A percentile compares a stretch with the other conserved stretches of the same genome.
Conservation (phyloP, 2,888 invertebrate species). For the Xylota sylvarum region DNA sequence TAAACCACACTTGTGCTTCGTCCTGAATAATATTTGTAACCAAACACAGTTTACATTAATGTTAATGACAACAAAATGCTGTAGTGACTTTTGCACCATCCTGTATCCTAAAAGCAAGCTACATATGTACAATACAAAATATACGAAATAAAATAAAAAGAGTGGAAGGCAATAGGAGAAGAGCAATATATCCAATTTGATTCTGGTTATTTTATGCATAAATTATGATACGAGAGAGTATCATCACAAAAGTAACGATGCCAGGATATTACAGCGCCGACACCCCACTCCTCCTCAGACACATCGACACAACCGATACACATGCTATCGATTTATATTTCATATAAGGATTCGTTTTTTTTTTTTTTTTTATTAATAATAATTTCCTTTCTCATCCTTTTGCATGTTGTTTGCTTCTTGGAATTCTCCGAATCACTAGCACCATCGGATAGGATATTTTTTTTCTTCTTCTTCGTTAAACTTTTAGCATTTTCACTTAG, state of each 20-base stretch:
- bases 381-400: constrained; percentile 27
- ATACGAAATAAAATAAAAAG: constrained; percentile 38
- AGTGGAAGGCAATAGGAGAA: constrained; percentile 22
- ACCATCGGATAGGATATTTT: not conserved
- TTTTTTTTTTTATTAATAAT: constrained; percentile 26
- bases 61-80: not conserved
- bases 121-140: not conserved
- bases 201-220: constrained; percentile 68
- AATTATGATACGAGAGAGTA: constrained; percentile 62
- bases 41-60: not conserved
- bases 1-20: too few species aligned
- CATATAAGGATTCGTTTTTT: constrained; percentile 17
- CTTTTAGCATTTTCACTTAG: constrained; percentile 1
- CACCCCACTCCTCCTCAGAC: not conserved
- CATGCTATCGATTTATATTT: constrained; percentile 40
- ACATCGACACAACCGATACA: constrained; percentile 18
- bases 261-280: constrained; percentile 6
- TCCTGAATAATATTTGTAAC: too few species aligned
- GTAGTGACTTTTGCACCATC: not conserved
- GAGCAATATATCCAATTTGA: constrained; percentile 61
- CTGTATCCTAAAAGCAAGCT: not conserved
- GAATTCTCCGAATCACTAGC: constrained; percentile 17
- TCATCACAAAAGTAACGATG: constrained; percentile 54
- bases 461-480: not conserved
- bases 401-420: constrained; percentile 21